phyloP scores from a whole-genome alignment of 2,888 invertebrate species.

The Caenorhabditis auriculariae region DNA sequence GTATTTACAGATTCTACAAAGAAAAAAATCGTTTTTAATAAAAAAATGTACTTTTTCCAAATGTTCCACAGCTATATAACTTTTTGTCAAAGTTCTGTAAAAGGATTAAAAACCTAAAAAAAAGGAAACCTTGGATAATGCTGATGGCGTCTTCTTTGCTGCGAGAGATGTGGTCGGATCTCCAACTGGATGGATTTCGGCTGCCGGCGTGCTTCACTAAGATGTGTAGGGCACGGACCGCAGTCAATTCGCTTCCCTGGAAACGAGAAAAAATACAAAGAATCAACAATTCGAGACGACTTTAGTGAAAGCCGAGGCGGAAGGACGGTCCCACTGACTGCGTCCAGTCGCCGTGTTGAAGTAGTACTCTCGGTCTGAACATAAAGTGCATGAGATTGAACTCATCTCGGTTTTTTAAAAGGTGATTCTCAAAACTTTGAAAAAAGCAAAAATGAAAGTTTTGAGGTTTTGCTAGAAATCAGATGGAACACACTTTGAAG shows the following conservation, averaged over 20 bases:
- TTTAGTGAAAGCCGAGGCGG: slow-evolving; percentile 73
- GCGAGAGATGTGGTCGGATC: slow-evolving; percentile 86
- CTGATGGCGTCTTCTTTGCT: slow-evolving; percentile 87
- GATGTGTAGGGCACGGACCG: slow-evolving; percentile 88
- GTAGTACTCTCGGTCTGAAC: slow-evolving; percentile 86
- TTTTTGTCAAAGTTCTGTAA: not conserved
- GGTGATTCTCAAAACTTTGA: too few species aligned
- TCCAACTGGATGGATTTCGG: slow-evolving; percentile 91
- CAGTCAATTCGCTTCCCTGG: slow-evolving; percentile 65
- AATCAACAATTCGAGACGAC: too few species aligned
- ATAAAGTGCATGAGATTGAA: too few species aligned
- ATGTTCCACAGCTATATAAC: not conserved
- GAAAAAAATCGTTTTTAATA: not conserved
- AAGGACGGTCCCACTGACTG: slow-evolving; percentile 94
- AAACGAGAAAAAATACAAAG: not conserved
- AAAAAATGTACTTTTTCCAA: not conserved
- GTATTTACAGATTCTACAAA: too few species aligned
- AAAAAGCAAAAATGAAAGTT: slow-evolving; percentile 5
- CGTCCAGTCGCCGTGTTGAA: slow-evolving; percentile 92
- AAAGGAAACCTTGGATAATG: slow-evolving; percentile 80
- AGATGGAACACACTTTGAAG: too few species aligned
- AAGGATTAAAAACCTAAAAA: not conserved
- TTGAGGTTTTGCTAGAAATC: too few species aligned
- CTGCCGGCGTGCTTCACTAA: slow-evolving; percentile 90
- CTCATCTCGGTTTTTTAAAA: too few species aligned